Percentiles rank a stretch among this genome's conserved stretches.
Conservation (phyloP, 2,888 invertebrate species). For the Tinea trinotella region DNA sequence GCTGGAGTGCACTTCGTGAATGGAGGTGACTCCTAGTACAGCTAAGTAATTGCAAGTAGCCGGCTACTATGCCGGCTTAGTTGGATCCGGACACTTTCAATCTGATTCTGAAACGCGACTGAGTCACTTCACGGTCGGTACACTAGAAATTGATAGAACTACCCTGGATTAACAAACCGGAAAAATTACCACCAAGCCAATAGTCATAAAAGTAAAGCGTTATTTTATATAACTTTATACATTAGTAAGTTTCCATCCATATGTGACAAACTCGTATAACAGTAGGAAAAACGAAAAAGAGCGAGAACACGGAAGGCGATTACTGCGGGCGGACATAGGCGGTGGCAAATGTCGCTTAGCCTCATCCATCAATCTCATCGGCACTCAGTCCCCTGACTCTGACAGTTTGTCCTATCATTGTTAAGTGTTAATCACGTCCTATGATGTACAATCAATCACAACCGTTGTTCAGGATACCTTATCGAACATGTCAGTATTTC, state of each 20-base stretch:
- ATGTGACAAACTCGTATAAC: not conserved
- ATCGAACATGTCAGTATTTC: constrained; percentile 4
- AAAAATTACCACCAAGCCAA: no score
- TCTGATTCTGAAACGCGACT: no score
- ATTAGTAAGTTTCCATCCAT: not conserved
- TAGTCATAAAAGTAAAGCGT: no score
- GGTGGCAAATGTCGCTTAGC: not conserved
- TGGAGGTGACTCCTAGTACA: no score
- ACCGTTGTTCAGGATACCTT: constrained; percentile 2
- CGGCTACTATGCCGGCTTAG: no score
- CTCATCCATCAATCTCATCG: constrained; percentile 17
- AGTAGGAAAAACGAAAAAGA: not conserved
- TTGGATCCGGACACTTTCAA: no score
- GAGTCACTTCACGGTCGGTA: no score
- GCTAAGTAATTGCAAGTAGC: no score
- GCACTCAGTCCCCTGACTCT: constrained; percentile 15
- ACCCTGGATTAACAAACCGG: no score
- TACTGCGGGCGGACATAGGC: not conserved
- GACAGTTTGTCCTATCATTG: constrained; percentile 18
- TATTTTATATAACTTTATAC: not conserved
- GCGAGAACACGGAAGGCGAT: not conserved
- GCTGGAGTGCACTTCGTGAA: no score
- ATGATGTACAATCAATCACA: constrained; percentile 6
- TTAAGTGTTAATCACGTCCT: constrained; percentile 17
- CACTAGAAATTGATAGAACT: no score